Conservation (phyloP, 2,888 invertebrate species). For the Lordiphosa andalusiaca region DNA sequence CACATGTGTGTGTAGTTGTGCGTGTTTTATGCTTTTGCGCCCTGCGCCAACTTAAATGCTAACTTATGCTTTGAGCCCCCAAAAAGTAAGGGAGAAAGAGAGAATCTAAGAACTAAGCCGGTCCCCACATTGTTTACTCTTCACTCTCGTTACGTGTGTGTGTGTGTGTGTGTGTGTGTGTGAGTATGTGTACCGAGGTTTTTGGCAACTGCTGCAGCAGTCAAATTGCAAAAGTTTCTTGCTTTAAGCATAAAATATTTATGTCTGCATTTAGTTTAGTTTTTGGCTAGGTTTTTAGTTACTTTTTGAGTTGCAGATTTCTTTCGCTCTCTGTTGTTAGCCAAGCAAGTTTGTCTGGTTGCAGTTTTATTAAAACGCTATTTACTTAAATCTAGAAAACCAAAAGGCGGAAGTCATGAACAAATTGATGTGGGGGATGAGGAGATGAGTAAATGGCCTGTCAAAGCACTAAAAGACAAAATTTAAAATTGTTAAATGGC, state of each 20-base stretch:
- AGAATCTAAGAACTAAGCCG: slow-evolving; percentile 45
- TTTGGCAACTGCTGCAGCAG: slow-evolving; percentile 51
- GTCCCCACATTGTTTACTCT: slow-evolving; percentile 45
- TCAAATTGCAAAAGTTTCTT: slow-evolving; percentile 72
- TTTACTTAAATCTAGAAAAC: slow-evolving; percentile 43
- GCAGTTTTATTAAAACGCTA: slow-evolving; percentile 59
- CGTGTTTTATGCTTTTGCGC: slow-evolving; percentile 68
- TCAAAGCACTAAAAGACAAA: background rate
- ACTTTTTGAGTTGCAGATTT: slow-evolving; percentile 49
- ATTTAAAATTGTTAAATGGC: slow-evolving; percentile 2
- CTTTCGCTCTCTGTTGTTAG: slow-evolving; percentile 18
- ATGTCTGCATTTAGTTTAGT: slow-evolving; percentile 70
- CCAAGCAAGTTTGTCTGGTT: slow-evolving; percentile 53
- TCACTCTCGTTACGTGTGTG: slow-evolving; percentile 13
- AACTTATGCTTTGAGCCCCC: slow-evolving; percentile 63
- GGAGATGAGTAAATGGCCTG: background rate
- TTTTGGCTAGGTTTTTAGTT: slow-evolving; percentile 58
- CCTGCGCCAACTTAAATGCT: slow-evolving; percentile 69
- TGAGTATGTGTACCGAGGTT: slow-evolving; percentile 43
- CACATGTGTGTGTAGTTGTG: slow-evolving; percentile 50
- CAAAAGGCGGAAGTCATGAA: slow-evolving; percentile 27
- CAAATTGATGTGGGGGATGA: slow-evolving; percentile 19
- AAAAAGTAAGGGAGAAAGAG: slow-evolving; percentile 15
- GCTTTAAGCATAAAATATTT: slow-evolving; percentile 72
- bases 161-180: too few species aligned